Evolutionary conservation across 1,140 invertebrate species (phyloP), one percentile per base, ranked within the genome.

Genomic region (Euschistus heros): DNA sequence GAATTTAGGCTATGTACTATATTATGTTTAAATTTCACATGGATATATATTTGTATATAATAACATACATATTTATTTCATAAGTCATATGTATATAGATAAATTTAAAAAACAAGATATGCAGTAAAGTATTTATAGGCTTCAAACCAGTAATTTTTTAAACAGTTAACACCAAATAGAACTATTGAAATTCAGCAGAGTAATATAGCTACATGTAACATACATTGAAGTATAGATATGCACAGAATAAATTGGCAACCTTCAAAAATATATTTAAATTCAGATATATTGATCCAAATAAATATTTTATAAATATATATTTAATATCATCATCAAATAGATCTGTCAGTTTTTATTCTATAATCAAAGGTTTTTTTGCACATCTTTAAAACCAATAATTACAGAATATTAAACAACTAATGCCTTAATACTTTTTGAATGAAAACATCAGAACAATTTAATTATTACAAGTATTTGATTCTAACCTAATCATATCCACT

Each of bases 1-100:
- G 20, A 24, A 57, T 57, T 57, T 57, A 57, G 54, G 54, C 54
- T 57, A 57, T 57, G 20, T 57, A 24, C 54, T 57, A 57, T 57
- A 57, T 57, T 57, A 57, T 13, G 24, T 57, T 57, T 24, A 26
- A 26, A 57, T 26, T 57, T 57, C 54, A 57, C 54, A 57, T 10
- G 54, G 54, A 57, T 57, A 57, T 57, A 57, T 26, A 57, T 18
- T 50, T 50, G 22, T 6, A 50, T 22, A 50, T 50, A 13, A 50
- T 22, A 50, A 50, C 47, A 50, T 50, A 50, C 22, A 50, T 50
- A 50, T 50, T 37, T 37, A 37, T 22, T 50, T 50, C 47, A 50
- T 50, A 50, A 22, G n/a, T 50, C 22, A 50, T 50, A 50, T 50
- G 22, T 50, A 10, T 18, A 50, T 50, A 37, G 33, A 37, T 50